Conservation (phyloP, 35 echinoderm and acorn worm species). For the Apostichopus parvimensis region DNA sequence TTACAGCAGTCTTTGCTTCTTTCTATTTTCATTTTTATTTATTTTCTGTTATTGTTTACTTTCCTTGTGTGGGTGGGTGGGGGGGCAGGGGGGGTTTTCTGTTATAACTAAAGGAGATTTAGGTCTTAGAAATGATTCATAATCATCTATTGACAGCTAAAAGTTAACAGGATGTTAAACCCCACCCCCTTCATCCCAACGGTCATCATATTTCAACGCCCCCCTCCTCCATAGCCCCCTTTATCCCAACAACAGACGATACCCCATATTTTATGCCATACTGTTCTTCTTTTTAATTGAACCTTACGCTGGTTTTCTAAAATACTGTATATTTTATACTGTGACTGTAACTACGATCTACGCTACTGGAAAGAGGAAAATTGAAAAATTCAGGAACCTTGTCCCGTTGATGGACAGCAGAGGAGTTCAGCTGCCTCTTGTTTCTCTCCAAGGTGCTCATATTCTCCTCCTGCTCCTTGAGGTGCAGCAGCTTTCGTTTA, state of each 20-base stretch:
- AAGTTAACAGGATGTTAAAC: too few species aligned
- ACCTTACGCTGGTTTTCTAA: too few species aligned
- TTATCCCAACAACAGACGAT: too few species aligned
- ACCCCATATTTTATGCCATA: too few species aligned
- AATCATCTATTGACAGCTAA: too few species aligned
- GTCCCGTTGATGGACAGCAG: slow-evolving; percentile 66
- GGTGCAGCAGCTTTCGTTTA: slow-evolving; percentile 67
- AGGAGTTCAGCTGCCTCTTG: slow-evolving; percentile 64
- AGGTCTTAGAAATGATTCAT: background rate
- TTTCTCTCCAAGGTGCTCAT: slow-evolving; percentile 76
- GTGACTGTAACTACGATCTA: background rate
- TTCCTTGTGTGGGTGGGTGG: background rate
- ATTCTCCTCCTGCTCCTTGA: slow-evolving; percentile 76
- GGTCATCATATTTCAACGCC: too few species aligned
- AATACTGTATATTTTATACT: too few species aligned
- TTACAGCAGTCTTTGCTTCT: background rate
- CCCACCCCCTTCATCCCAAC: too few species aligned
- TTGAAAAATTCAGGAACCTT: slow-evolving; percentile 60
- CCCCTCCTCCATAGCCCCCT: too few species aligned
- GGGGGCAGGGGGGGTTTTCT: too few species aligned
- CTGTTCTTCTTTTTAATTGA: too few species aligned
- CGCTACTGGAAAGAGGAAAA: background rate
- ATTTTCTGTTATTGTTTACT: background rate
- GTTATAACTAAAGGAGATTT: background rate
- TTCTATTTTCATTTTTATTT: too few species aligned